Evolutionary conservation across 64 coral and sea anemone species (phyloP), one percentile per base, ranked within the genome.

Genomic region (Astreopora myriophthalma): DNA sequence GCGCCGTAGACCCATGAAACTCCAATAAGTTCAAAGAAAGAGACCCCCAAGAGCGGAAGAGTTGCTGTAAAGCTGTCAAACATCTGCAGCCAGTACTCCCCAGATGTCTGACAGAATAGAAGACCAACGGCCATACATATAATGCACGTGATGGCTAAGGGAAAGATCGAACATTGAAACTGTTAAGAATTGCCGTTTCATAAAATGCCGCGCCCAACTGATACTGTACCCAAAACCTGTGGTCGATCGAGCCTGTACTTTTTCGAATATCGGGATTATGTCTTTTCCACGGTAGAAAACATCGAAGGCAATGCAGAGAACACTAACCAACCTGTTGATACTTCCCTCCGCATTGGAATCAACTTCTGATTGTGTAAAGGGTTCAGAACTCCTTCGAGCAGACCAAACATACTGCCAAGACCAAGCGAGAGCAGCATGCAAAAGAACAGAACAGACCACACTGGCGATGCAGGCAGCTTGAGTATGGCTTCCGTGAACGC

Each of bases 401-500:
- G 93, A 30, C 96, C 96, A 75, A 98, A 98, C 96, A 98, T 98
- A 69, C 90, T 95, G 49, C 96, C 96, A 20, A 98, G 55, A 5
- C 96, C 96, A 34, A 98, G 87, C 24, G 96, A 95, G 1, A 98
- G 48, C 39, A 98, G 76, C 96, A 98, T 98, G 55, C 86, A 93
- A 34, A 98, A 98, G 82, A 98, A 95, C 51, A 98, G 51, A 16
- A 91, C 92, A 1, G 96, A 80, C 96, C 96, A 98, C 2, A 95
- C 73, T 44, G 86, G 96, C 13, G 96, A 86, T 3, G 90, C 32
- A 1, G 96, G 96, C 39, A 98, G 71, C 52, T 84, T 95, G 0
- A 92, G 87, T 6, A 98, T 98, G 23, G 96, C 96, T 77, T 98
- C 96, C 13, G 96, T 98, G 27, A 98, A 98, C 7, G 96, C 96